Evolutionary conservation across 2,888 invertebrate species (phyloP).

Genomic region (Tanaodytes sp.): DNA sequence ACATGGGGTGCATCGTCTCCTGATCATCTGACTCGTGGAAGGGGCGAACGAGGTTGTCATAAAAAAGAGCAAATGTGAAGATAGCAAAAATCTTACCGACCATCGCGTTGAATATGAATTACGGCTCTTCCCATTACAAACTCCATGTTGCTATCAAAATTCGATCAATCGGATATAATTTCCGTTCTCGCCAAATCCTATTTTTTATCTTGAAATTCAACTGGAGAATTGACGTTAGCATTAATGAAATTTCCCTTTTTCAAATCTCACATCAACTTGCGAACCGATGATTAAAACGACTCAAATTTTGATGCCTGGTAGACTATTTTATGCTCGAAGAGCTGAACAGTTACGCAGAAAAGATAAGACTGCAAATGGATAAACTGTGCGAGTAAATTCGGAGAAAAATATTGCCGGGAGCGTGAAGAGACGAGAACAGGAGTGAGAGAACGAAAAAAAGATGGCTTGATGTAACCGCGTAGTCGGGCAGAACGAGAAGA

Average conservation of each 20-base stretch:
- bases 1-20: slow-evolving; percentile 37
- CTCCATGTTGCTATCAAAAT: too few species aligned
- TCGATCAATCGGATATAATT: too few species aligned
- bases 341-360: neutral
- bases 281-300: too few species aligned
- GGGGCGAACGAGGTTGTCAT: slow-evolving; percentile 30
- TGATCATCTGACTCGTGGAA: slow-evolving; percentile 32
- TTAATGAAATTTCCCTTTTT: too few species aligned
- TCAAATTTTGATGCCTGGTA: too few species aligned
- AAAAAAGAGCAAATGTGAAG: slow-evolving; percentile 26
- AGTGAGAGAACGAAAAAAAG: slow-evolving; percentile 11
- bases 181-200: too few species aligned
- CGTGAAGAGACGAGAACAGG: slow-evolving; percentile 14
- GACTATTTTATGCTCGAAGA: too few species aligned
- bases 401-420: slow-evolving; percentile 22
- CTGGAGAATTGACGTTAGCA: too few species aligned
- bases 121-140: too few species aligned
- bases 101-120: too few species aligned
- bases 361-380: slow-evolving; percentile 16
- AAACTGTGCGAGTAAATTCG: slow-evolving; percentile 14
- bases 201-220: too few species aligned
- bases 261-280: too few species aligned
- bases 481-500: slow-evolving; percentile 23
- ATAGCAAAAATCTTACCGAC: slow-evolving; percentile 2
- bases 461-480: slow-evolving; percentile 5